Percentiles rank a stretch among this genome's conserved stretches.
Evolutionary conservation across 1,140 invertebrate genomes (phyloP).

Genomic region (Colletes latitarsis): DNA sequence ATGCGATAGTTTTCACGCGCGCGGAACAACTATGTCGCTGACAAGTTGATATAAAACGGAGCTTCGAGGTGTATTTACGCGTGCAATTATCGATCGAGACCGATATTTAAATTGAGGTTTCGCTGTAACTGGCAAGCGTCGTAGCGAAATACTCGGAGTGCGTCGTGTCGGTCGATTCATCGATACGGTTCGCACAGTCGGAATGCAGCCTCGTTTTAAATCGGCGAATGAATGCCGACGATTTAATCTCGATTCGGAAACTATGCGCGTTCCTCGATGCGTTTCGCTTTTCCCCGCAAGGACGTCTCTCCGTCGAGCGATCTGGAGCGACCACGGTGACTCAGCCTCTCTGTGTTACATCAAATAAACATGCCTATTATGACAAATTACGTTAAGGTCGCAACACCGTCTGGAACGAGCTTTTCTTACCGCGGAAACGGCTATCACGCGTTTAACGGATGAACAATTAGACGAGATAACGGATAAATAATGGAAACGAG

Average conservation of each 20-base stretch:
- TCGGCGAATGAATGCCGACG: not conserved
- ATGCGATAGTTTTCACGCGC: too few relatives aligned
- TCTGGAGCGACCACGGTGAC: constrained; percentile 30
- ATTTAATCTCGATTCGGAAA: constrained; percentile 1
- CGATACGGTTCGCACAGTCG: not conserved
- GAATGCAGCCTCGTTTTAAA: constrained; percentile 1
- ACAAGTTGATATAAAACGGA: not conserved
- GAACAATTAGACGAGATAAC: too few relatives aligned
- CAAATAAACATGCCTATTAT: constrained; percentile 42
- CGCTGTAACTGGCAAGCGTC: too few relatives aligned
- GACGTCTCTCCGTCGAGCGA: constrained; percentile 2
- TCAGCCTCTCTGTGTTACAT: constrained; percentile 31
- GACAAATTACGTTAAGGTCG: constrained; percentile 41
- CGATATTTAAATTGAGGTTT: not conserved
- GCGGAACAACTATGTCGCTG: not conserved
- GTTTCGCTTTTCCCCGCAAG: constrained; percentile 30
- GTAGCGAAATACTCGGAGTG: not conserved
- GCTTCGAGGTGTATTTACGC: not conserved
- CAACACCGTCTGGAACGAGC: constrained; percentile 10
- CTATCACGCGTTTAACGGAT: constrained; percentile 15
- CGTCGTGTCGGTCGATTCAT: not conserved
- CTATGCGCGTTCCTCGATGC: not conserved
- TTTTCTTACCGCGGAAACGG: constrained; percentile 25
- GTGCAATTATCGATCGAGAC: constrained; percentile 3
- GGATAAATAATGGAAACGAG: too few relatives aligned